phyloP scores from a whole-genome alignment of 2,888 invertebrate genomes.

The Ophonus ardosiacus region DNA sequence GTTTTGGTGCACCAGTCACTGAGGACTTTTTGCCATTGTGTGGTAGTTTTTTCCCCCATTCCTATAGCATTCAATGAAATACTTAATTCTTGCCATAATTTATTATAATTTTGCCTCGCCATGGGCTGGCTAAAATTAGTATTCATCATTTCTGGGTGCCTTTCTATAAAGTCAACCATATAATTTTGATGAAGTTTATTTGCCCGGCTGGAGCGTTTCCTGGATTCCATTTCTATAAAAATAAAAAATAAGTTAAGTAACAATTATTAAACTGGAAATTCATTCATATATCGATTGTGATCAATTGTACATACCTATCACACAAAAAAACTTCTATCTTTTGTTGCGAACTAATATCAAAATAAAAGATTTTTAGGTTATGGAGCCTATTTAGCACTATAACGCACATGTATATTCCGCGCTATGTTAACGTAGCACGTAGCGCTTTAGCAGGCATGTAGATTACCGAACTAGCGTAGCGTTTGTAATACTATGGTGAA shows the following conservation, averaged over 20 bases:
- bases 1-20: conserved; percentile 35
- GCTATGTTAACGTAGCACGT: conserved; percentile 2
- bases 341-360: not conserved
- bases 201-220: conserved; percentile 5
- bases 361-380: not conserved
- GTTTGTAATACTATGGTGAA: conserved; percentile 1
- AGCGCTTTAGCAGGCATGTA: not conserved
- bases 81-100: conserved; percentile 5
- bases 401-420: not conserved
- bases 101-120: conserved; percentile 30
- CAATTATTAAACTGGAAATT: not conserved
- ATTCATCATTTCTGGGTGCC: conserved; percentile 28
- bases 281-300: not conserved
- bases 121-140: conserved; percentile 10
- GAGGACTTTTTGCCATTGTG: conserved; percentile 36
- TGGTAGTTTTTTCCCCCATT: conserved; percentile 19
- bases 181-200: conserved; percentile 29
- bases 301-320: not conserved
- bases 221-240: conserved; percentile 11
- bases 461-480: conserved; percentile 38
- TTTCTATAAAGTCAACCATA: conserved; percentile 35
- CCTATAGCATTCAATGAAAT: conserved; percentile 26
- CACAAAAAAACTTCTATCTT: not conserved
- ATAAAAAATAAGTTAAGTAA: not conserved
- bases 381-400: not conserved